Percentiles rank a stretch among this genome's conserved stretches.
Conservation (phyloP, 2,797 vertebrate species). For the Heliangelus exortis region DNA sequence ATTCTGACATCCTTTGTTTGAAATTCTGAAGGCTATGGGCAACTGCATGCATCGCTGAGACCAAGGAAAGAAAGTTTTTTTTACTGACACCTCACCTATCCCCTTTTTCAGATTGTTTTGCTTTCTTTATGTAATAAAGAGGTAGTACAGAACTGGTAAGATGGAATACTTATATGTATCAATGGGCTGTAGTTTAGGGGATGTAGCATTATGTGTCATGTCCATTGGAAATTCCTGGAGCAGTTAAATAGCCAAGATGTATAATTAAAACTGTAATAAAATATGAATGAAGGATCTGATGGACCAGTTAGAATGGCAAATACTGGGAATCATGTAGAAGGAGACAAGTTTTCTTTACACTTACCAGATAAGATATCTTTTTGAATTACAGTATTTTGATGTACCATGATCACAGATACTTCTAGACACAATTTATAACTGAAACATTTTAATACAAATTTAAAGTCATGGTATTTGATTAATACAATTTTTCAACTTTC, state of each 20-base stretch:
- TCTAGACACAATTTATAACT: not conserved
- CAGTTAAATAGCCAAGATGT: not conserved
- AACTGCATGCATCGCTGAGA: not conserved
- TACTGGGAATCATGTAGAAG: fast-evolving
- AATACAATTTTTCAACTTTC: not conserved
- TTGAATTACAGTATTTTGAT: not conserved
- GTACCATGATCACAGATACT: not conserved
- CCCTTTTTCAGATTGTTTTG: not conserved
- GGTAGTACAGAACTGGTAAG: not conserved
- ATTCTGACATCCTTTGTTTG: not conserved
- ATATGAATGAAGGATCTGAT: not conserved
- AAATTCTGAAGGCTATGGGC: not conserved
- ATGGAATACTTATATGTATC: not conserved
- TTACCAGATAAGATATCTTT: not conserved
- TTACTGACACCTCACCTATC: fast-evolving
- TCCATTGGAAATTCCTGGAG: not conserved
- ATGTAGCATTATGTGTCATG: not conserved
- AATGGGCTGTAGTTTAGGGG: not conserved
- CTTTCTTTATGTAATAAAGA: not conserved
- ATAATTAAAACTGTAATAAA: not conserved
- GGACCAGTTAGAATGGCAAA: not conserved
- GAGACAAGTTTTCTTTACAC: not conserved
- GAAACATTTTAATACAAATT: not conserved
- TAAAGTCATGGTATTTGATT: not conserved
- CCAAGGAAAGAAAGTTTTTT: not conserved